Conservation (phyloP, 1,140 invertebrate species). For the Andrena cerasifolii region DNA sequence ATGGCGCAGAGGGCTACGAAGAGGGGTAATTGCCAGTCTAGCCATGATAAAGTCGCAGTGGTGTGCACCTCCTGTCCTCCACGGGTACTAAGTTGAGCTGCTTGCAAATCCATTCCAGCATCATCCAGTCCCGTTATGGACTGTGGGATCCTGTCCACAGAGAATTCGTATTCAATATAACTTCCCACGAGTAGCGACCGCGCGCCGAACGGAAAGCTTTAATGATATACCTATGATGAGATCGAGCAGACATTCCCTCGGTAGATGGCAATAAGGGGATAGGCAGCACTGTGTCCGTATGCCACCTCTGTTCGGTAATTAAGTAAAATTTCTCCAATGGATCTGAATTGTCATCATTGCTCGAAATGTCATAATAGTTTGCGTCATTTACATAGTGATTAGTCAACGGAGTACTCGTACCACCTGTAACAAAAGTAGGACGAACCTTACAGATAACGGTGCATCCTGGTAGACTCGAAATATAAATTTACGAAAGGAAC, state of each 20-base stretch:
- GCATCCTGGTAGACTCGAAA: no score
- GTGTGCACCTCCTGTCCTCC: slow-evolving; percentile 77
- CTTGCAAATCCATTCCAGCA: slow-evolving; percentile 82
- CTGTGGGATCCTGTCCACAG: slow-evolving; percentile 75
- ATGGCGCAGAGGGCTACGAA: slow-evolving; percentile 79
- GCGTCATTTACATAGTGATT: slow-evolving; percentile 68
- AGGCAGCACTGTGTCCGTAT: slow-evolving; percentile 71
- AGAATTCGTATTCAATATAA: slow-evolving; percentile 13
- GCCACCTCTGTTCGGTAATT: slow-evolving; percentile 74
- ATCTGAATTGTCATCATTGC: slow-evolving; percentile 67
- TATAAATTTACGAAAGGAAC: no score
- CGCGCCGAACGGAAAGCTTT: background rate
- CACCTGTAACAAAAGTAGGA: slow-evolving; percentile 67
- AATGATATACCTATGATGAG: slow-evolving; percentile 76
- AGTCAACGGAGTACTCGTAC: slow-evolving; percentile 64
- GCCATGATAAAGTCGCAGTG: slow-evolving; percentile 76
- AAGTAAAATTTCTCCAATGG: slow-evolving; percentile 72
- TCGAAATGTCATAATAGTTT: slow-evolving; percentile 64
- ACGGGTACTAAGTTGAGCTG: slow-evolving; percentile 75
- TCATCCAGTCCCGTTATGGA: slow-evolving; percentile 81
- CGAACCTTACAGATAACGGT: background rate
- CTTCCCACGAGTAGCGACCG: background rate
- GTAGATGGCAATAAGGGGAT: slow-evolving; percentile 73
- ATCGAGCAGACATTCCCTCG: slow-evolving; percentile 80
- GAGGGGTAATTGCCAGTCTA: slow-evolving; percentile 80